Base-by-base conservation (phyloP, 2,113 vertebrate species). In the Thermophis baileyi region DNA sequence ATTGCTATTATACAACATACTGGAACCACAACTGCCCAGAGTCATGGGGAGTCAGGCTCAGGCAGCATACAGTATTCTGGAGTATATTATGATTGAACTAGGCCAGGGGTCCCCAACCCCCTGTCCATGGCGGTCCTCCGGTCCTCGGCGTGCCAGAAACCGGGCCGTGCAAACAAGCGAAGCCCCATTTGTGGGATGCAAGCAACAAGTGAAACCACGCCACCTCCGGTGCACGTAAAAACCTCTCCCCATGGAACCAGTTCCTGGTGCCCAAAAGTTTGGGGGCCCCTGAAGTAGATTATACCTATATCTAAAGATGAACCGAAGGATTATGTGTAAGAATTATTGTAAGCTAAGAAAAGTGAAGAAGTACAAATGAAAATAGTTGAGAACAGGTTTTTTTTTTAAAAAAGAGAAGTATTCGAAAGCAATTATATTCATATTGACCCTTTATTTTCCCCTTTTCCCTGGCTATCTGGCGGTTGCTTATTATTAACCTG, bases 341-440 rank as follows among this genome's bases (percentile, higher is more conserved):
- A 63, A 95, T 95, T 95, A 30, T 94, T 69, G 74, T 91, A 91
- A 87, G 81, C 22, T 93, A 35, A 94, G 81, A 95, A 91, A 92
- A 94, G 35, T 8, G 24, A 46, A 5, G 51, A 25, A 44, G 22
- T 8, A 18, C 11, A 18, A 44, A 51, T 25, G 51, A 86, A 46
- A 92, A 94, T 95, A 96, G 74, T 93, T 94, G 91, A 91, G 92
- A 49, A 46, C 4, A 12, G 54, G 93, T 93, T 88, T 89, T 90
- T 93, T 51, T 95, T 87, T 91, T 22, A 22, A 55, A 86, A 50
- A n/a, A 92, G 47, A 57, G 20, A 74, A 53, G 49, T 90, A 88
- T 25, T 95, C 95, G 97, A 96, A 96, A 95, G 96, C 95, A 96
- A 97, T 97, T 97, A 96, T 95, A 96, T 97, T 97, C 97, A 96